Evolutionary conservation across 2,113 vertebrate species (phyloP), one percentile per base, ranked within the genome.

Genomic region (Lagopus muta): DNA sequence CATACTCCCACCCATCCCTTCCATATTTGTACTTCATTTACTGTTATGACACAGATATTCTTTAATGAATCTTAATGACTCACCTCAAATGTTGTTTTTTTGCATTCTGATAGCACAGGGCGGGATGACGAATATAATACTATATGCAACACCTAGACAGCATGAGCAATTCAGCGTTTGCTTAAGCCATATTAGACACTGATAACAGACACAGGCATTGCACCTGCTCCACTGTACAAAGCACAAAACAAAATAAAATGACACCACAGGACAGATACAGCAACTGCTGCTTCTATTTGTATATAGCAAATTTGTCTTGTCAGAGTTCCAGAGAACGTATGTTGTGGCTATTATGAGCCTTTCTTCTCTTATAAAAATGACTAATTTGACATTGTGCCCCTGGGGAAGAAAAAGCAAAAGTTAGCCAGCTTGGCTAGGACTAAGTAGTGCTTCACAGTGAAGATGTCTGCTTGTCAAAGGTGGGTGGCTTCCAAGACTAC

Each of bases 131-230:
- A 96, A 97, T 32, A 79, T 55, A 13, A 81, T 60, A 13, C 77
- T 91, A 61, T 61, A 77, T 94, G 90, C 86, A 95, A 97, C 81
- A 95, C 93, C 94, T 95, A 94, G 93, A 94, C 90, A 93, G 95
- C 34, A 6, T 94, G 90, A 92, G 88, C 78, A 86, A 88, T 72
- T 52, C 69, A 50, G 40, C 92, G 67, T 95, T 94, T 94, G 89
- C 77, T 91, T 88, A 91, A 92, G 89, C 82, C n/a, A 18, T 95
- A 91, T 93, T 92, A 87, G 66, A 71, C 61, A 18, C 85, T 82
- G 89, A 94, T 96, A 97, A 72, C 84, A 95, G 87, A 89, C 48
- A 86, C 0, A 77, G 60, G 83, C 90, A 74, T 73, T 87, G 76
- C 91, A 97, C 88, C 93, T 96, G 94, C 80, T 93, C 55, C 55